Evolutionary conservation across 2,797 vertebrate species (phyloP), one percentile per base, ranked within the genome.

Genomic region (Argentina silus): DNA sequence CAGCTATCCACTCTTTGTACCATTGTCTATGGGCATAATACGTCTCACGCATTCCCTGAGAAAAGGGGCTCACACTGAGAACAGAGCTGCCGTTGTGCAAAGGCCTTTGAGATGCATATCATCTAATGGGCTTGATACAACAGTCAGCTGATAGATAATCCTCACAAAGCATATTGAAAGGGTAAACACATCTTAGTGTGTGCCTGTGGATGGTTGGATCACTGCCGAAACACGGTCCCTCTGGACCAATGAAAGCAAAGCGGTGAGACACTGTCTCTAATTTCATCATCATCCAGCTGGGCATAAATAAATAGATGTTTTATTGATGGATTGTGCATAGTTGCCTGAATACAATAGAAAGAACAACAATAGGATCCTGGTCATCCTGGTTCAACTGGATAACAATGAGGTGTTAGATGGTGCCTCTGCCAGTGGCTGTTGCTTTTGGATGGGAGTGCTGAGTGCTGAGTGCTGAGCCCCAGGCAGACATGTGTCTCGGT

Each of bases 81-180:
- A 90, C 83, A 87, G 66, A 83, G 59, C 82, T 84, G 60, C 70
- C 75, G 77, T 84, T 87, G 81, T 88, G 65, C 66, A 3, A 69
- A n/a, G 50, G 69, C 82, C 84, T 89, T 89, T 86, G 70, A 86
- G 85, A 90, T 91, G 82, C 71, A 83, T 86, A 90, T 89, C 77
- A 79, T 74, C 59, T 81, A 79, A 84, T 81, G 76, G 71, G 73
- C 62, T 61, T 42, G 17, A 78, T 68, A 53, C 51, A 15, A 53
- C 51, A 53, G 51, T 53, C 51, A 53, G 51, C 51, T 53, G 14
- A 53, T 17, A 6, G 27, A 53, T 70, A 71, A 75, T 72, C 78
- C 64, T 80, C 61, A 75, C 72, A 81, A 76, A 79, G 78, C 57
- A 78, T 51, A 78, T 83, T 70, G 75, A 63, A 53, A 76, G 67